Evolutionary conservation across 2,888 invertebrate species (phyloP).

Genomic region (Lapara coniferarum): DNA sequence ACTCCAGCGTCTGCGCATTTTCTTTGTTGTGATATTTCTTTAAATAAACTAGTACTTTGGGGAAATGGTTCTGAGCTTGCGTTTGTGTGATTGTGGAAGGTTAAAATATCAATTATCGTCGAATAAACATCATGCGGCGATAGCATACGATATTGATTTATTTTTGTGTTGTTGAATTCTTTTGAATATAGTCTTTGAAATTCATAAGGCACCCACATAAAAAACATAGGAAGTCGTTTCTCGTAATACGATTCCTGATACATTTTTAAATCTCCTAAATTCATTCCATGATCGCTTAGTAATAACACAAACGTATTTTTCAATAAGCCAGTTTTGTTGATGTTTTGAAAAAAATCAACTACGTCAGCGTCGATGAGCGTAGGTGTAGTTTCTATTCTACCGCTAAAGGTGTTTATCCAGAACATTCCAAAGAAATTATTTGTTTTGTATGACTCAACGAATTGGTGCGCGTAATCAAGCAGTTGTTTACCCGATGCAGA

Average conservation of each 20-base stretch:
- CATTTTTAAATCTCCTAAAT: constrained; percentile 86
- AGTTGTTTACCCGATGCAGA: constrained; percentile 86
- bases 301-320: constrained; percentile 87
- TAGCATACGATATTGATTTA: constrained; percentile 86
- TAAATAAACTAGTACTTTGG: constrained; percentile 84
- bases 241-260: constrained; percentile 89
- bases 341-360: constrained; percentile 75
- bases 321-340: constrained; percentile 79
- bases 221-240: constrained; percentile 89
- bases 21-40: constrained; percentile 80
- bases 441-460: constrained; percentile 83
- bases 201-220: constrained; percentile 86
- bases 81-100: constrained; percentile 53
- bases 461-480: constrained; percentile 86
- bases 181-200: constrained; percentile 79
- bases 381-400: constrained; percentile 1
- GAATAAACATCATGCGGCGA: constrained; percentile 89
- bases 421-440: constrained; percentile 88
- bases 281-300: constrained; percentile 89
- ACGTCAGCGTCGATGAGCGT: constrained; percentile 85
- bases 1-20: constrained; percentile 87
- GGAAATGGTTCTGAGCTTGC: constrained; percentile 83
- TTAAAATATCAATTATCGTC: constrained; percentile 85
- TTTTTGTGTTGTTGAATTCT: constrained; percentile 80
- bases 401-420: constrained; percentile 83